A percentile compares a stretch with the other conserved stretches of the same genome.
These are phyloP conservation scores for Trialeurodes vaporariorum DNA, from an alignment of 1,140 invertebrate species.

Conservation along the genomic window DNA sequence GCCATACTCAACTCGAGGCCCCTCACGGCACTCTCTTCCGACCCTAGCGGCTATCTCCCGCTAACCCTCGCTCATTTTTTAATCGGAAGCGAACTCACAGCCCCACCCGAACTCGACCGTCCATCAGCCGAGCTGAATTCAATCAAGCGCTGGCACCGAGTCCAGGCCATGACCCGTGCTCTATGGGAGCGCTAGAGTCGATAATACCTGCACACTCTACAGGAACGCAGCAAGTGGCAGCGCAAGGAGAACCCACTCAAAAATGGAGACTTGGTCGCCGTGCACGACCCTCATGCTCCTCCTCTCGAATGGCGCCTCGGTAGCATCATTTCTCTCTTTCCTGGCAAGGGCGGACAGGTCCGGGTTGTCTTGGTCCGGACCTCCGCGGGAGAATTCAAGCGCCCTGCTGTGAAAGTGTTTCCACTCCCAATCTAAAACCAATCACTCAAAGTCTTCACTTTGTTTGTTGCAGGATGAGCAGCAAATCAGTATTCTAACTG, in stretches of 20 bases:
- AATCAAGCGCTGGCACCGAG: background rate
- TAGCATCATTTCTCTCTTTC: background rate
- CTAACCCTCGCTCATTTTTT: no score
- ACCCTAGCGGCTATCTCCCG: no score
- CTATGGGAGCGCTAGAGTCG: slow-evolving; percentile 29
- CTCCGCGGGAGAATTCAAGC: background rate
- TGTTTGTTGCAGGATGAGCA: no score
- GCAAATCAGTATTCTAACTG: no score
- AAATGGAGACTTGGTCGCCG: slow-evolving; percentile 12
- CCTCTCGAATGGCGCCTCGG: slow-evolving; percentile 8
- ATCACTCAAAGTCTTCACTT: no score
- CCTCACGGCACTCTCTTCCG: no score
- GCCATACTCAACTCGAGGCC: no score
- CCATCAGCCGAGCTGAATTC: no score
- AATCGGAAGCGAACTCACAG: no score
- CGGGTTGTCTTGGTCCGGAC: background rate
- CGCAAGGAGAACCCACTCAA: background rate
- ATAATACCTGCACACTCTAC: slow-evolving; percentile 29
- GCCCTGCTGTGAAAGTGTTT: background rate
- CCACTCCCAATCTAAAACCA: background rate
- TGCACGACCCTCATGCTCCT: background rate
- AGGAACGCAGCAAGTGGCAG: slow-evolving; percentile 26
- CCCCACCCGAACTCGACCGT: no score
- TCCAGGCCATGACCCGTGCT: background rate
- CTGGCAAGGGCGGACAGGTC: background rate